Evolutionary conservation across 2,113 vertebrate genomes (phyloP), one percentile per base, ranked within the genome.

Genomic region (Passer montanus): DNA sequence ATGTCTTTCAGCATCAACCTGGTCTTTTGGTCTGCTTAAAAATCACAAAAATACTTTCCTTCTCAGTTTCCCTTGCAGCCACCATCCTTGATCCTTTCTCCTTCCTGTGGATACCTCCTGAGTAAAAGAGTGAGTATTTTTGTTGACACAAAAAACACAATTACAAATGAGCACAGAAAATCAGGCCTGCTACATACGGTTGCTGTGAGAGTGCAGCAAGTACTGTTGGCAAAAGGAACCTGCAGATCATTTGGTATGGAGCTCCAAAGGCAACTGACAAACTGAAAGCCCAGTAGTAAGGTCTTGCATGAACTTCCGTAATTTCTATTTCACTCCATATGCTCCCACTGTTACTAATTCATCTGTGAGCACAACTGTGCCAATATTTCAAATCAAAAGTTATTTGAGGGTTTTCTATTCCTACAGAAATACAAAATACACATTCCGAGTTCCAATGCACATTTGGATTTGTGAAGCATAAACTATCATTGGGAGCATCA

Each of bases 341-440:
- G 79, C 35, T 92, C 43, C 70, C 50, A 27, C 33, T 69, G 50
- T 49, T 96, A 90, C 80, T 96, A 90, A 93, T 90, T 46, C 44
- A 77, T 56, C 79, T 84, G 59, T 70, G 62, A 86, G 64, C 56
- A 23, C 7, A 68, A 22, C 47, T 75, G 55, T 70, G 89, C 83
- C 83, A 94, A 20, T 52, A 64, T 84, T 89, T 90, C 47, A 67
- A 90, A 90, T 23, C 7, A 13, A 21, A 94, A 27, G 35, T 63
- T 80, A 77, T 90, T 83, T 72, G 59, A 53, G 46, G 41, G 14
- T 58, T 88, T 94, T 46, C 35, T 85, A 20, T 49, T 90, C 10
- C 16, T 37, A 50, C 59, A 58, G 63, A 83, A 39, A 21, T 50
- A 37, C 43, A 75, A 90, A 79, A 80, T 46, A 80, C 8, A 44